These are phyloP conservation scores for Tipula helvola DNA, from an alignment of 2,888 invertebrate genomes.

Conservation along the genomic window DNA sequence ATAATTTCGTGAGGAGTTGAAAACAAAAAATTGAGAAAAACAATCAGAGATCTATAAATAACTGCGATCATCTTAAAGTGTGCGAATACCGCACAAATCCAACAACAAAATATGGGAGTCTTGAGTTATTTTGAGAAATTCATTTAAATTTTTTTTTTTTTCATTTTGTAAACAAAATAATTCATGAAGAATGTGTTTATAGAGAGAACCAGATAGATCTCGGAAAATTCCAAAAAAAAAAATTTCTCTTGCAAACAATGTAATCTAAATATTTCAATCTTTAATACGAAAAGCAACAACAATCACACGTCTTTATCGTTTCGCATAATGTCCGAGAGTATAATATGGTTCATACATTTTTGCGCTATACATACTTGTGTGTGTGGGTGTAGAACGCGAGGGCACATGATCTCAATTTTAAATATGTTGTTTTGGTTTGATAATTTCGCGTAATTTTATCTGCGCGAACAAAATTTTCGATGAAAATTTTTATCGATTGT, in stretches of 20 bases:
- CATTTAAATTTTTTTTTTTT: neutral
- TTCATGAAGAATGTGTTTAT: neutral
- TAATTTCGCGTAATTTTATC: neutral
- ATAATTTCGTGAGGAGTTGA: neutral
- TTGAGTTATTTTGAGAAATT: neutral
- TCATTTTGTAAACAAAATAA: neutral
- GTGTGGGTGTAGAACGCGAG: neutral
- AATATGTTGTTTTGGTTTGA: neutral
- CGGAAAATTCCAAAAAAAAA: neutral
- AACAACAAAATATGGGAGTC: neutral
- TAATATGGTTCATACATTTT: neutral
- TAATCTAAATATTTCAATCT: neutral
- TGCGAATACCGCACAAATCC: neutral
- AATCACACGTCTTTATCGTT: neutral
- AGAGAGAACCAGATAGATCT: neutral
- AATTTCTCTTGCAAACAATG: neutral
- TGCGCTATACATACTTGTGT: neutral
- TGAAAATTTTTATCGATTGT: neutral
- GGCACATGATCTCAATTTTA: neutral
- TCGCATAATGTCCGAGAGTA: neutral
- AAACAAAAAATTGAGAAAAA: neutral
- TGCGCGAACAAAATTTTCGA: neutral
- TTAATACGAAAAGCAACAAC: neutral
- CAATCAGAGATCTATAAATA: neutral
- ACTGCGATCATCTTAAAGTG: neutral